Evolutionary conservation across 2,797 vertebrate species (phyloP).

Genomic region (Spondyliosoma cantharus): DNA sequence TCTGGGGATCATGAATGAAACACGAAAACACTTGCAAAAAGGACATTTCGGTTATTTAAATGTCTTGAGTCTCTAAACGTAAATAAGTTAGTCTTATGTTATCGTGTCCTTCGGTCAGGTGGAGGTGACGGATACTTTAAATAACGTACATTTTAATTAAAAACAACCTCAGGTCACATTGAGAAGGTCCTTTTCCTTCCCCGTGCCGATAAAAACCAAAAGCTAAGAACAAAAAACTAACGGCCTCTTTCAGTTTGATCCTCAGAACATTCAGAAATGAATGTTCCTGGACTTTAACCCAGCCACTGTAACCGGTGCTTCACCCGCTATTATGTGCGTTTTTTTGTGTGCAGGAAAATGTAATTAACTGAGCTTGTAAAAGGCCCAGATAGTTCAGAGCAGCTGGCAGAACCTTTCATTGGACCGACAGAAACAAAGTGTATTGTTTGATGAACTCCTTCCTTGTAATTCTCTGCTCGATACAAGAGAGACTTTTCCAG

Average conservation of each 20-base stretch:
- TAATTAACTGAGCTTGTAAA: constrained; percentile 62
- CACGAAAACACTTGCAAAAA: background rate
- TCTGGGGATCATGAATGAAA: background rate
- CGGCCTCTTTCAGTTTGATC: background rate
- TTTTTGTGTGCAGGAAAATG: constrained; percentile 47
- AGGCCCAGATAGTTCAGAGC: constrained; percentile 24
- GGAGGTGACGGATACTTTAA: constrained; percentile 25
- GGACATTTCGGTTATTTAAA: background rate
- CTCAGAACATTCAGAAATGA: constrained; percentile 12
- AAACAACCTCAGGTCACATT: background rate
- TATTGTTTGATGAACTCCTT: constrained; percentile 41
- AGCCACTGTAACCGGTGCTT: constrained; percentile 16
- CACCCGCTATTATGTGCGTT: constrained; percentile 24
- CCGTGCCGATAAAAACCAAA: background rate
- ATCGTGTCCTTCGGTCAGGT: background rate
- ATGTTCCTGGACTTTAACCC: constrained; percentile 28
- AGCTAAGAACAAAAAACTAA: constrained; percentile 1
- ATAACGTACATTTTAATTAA: background rate
- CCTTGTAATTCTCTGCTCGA: constrained; percentile 31
- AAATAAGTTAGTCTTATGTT: background rate
- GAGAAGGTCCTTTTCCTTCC: background rate
- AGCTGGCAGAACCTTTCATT: constrained; percentile 32
- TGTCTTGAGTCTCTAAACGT: background rate
- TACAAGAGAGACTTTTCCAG: constrained; percentile 18
- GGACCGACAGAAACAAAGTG: constrained; percentile 39